phyloP scores from a whole-genome alignment of 2,888 invertebrate species.

The Drosophila testacea region DNA sequence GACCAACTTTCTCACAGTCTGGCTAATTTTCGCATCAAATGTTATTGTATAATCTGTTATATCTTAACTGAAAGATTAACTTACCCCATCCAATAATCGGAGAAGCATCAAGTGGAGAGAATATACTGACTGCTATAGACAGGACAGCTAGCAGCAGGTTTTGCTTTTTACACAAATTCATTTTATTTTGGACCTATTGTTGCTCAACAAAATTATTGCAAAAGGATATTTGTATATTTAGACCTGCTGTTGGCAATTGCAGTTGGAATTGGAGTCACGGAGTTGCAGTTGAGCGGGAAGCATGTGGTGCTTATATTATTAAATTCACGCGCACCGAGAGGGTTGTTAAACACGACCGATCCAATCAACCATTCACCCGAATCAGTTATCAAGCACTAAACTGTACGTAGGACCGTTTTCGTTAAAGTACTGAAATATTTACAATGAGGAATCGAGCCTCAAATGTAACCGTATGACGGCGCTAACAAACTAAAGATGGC shows the following conservation, averaged over 20 bases:
- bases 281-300: constrained; percentile 29
- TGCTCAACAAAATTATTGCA: constrained; percentile 19
- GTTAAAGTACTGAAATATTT: too few species aligned
- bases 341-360: constrained; percentile 6
- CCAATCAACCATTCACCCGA: constrained; percentile 16
- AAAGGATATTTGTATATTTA: constrained; percentile 4
- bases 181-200: constrained; percentile 29
- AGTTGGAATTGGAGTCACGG: constrained; percentile 14
- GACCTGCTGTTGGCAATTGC: constrained; percentile 2
- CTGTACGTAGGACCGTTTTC: neutral
- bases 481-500: too few species aligned
- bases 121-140: constrained; percentile 17
- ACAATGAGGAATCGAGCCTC: too few species aligned
- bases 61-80: constrained; percentile 9
- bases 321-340: constrained; percentile 38
- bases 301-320: constrained; percentile 37
- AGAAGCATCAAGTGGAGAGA: constrained; percentile 37
- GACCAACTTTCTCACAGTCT: constrained; percentile 25
- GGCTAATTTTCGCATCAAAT: constrained; percentile 34
- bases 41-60: constrained; percentile 51
- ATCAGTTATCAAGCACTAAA: constrained; percentile 30
- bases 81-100: constrained; percentile 69
- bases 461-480: too few species aligned
- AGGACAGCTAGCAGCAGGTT: constrained; percentile 29
- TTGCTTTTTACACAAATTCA: constrained; percentile 33